Base-by-base conservation (phyloP, 2,113 vertebrate genomes). In the Garra rufa region DNA sequence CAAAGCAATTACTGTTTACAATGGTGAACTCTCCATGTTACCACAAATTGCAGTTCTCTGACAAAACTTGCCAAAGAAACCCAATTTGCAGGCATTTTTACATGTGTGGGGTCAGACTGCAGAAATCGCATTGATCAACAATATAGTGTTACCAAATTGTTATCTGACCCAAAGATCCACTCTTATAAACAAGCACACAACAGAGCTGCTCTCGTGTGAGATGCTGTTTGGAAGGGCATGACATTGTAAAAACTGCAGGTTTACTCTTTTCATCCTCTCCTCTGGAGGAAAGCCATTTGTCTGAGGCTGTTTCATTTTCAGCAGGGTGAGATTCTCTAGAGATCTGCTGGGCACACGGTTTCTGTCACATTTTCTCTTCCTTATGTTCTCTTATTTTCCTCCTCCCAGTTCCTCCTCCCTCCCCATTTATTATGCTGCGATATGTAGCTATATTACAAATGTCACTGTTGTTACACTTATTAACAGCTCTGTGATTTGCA, bases 211-310 rank as follows among this genome's bases (percentile, higher is more conserved):
- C 85, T 91, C 87, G 59, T 89, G 87, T 87, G 86, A 43, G 80
- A 87, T 75, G 87, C 87, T 89, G 89, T 85, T 89, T 88, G 87
- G 90, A 93, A 93, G 94, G 92, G 92, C 92, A 93, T 88, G 90
- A 85, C 91, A 91, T 94, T 92, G 92, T 91, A 92, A 92, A 92
- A 92, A 93, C 92, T 91, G 92, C 92, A 91, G 92, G 92, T 87
- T 89, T 84, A 83, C 88, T 91, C 87, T 85, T 91, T 93, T 93
- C 88, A 92, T 92, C 92, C 87, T 88, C 89, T 92, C 82, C 91
- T 92, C 92, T 87, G 87, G 91, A 91, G 92, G 85, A 88, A 84
- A 89, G 50, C 90, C 88, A 91, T 93, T 92, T 94, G 93, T 94
- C 92, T 92, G 89, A 91, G 90, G 89, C 91, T 88, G 91, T 91